Evolutionary conservation across 2,113 vertebrate genomes (phyloP).

Genomic region (Felis chaus): DNA sequence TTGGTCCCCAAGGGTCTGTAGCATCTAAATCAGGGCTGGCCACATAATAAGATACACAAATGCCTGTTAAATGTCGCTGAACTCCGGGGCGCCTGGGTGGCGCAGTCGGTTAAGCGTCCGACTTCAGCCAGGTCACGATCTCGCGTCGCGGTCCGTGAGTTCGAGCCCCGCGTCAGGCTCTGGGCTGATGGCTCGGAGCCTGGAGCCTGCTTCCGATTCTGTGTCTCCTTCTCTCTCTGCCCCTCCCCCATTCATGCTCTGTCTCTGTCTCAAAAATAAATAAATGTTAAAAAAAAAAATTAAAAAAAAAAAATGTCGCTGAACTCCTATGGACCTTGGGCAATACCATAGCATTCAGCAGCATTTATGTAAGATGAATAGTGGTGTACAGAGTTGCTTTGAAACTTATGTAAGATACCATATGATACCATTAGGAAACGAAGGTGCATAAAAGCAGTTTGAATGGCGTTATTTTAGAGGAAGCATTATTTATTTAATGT

Average conservation of each 20-base stretch:
- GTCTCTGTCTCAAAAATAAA: no score
- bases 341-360: neutral
- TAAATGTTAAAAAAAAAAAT: no score
- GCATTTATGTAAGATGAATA: conserved; percentile 29
- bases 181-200: no score
- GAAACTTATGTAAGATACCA: conserved; percentile 21
- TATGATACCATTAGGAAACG: neutral
- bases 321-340: neutral
- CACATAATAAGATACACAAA: neutral
- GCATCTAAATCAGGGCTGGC: neutral
- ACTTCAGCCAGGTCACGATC: no score
- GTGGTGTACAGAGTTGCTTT: neutral
- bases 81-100: neutral
- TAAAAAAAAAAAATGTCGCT: neutral
- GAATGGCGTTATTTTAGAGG: neutral
- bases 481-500: neutral
- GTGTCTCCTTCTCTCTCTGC: no score
- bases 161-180: no score
- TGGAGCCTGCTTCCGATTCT: no score
- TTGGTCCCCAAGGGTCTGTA: neutral
- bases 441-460: neutral
- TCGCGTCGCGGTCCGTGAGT: no score
- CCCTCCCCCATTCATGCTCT: no score
- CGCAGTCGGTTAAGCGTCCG: no score
- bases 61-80: neutral